Evolutionary conservation across 1,140 invertebrate genomes (phyloP), one percentile per base, ranked within the genome.

Genomic region (Dinoponera quadriceps): DNA sequence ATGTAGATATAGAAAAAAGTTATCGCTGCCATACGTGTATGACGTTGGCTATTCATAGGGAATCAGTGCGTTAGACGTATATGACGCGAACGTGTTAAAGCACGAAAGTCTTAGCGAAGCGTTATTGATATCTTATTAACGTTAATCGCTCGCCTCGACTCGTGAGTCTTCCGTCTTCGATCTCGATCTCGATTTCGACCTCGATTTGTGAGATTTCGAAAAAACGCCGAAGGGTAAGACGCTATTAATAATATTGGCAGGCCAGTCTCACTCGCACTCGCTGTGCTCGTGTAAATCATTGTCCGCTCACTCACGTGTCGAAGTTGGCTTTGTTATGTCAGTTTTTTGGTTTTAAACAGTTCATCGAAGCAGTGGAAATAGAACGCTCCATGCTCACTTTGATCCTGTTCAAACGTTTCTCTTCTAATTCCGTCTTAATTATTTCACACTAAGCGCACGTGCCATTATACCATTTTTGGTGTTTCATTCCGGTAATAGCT

Each of bases 341-440:
- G 68, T 72, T 57, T 84, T 87, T 84, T 87, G 55, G 60, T 44
- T 57, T 63, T 63, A 60, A 60, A 51, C 13, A 55, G 38, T 3
- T 44, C 49, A 57, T 55, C 9, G 60, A n/a, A 57, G 63, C 16
- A 27, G 68, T 81, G 55, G 54, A 82, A 87, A 88, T 87, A 87
- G 87, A 85, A 73, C 16, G 33, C 25, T 20, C 20, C 27, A 51
- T 54, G 66, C 65, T 88, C 54, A 72, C 69, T 69, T 82, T 87
- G 83, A 87, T 87, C 74, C 77, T 88, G 77, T 82, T 88, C 66
- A 87, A 84, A 85, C 51, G 66, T 85, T 87, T 85, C 38, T 9
- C 81, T 72, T 87, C 82, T 83, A 85, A 85, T 83, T 87, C 49
- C 55, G 83, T 86, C 63, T 13, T 75, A 57, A 63, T 55, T 88